Evolutionary conservation across 2,888 invertebrate genomes (phyloP).

Genomic region (Poecilobothrus nobilitatus): DNA sequence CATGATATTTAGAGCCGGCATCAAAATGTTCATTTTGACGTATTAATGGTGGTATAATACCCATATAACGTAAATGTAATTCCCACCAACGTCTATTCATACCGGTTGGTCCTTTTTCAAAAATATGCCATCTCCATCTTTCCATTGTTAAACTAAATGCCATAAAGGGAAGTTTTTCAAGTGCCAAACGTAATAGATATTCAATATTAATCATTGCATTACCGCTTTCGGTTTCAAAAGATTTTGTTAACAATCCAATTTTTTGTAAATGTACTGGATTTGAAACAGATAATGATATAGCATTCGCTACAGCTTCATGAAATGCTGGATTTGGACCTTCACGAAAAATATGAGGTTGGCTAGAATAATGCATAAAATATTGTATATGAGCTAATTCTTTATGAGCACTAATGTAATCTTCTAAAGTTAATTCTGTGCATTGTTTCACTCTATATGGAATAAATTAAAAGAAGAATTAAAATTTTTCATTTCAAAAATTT

Average conservation of each 20-base stretch:
- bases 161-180: constrained; percentile 68
- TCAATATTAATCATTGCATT: constrained; percentile 35
- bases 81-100: constrained; percentile 74
- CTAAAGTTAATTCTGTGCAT: constrained; percentile 70
- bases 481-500: neutral
- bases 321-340: constrained; percentile 80
- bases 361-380: constrained; percentile 69
- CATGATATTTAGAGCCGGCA: constrained; percentile 73
- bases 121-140: constrained; percentile 75
- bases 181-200: constrained; percentile 61
- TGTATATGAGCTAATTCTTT: constrained; percentile 79
- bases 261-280: constrained; percentile 67
- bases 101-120: constrained; percentile 60
- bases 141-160: constrained; percentile 75
- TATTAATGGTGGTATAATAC: constrained; percentile 60
- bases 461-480: constrained; percentile 7
- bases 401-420: constrained; percentile 67
- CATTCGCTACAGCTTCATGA: constrained; percentile 78
- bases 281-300: constrained; percentile 65
- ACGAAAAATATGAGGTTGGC: constrained; percentile 65
- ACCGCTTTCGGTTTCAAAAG: constrained; percentile 36
- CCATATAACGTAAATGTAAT: constrained; percentile 61
- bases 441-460: constrained; percentile 60
- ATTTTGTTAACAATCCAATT: constrained; percentile 60
- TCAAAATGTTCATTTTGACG: constrained; percentile 71